Conservation (phyloP, 2,888 invertebrate genomes). For the Polydrusus tereticollis region DNA sequence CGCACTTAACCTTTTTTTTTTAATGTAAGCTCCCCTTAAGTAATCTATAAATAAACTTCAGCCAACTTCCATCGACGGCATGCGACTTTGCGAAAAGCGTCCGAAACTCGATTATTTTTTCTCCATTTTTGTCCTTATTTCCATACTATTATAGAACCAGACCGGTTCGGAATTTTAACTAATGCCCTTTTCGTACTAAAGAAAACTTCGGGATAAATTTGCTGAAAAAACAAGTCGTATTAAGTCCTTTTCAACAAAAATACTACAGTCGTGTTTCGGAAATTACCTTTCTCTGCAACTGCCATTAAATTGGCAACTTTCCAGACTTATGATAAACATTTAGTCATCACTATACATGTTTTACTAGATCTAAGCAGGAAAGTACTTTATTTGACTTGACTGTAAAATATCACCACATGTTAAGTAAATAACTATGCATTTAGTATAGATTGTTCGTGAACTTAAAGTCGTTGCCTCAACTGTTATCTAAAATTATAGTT, state of each 20-base stretch:
- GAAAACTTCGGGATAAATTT: conserved; percentile 20
- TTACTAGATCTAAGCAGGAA: no score
- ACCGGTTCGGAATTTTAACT: conserved; percentile 40
- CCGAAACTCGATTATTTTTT: conserved; percentile 39
- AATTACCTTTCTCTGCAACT: no score
- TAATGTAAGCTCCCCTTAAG: background rate
- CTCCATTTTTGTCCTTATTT: conserved; percentile 37
- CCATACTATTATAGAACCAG: conserved; percentile 42
- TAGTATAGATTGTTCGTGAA: no score
- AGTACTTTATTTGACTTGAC: no score
- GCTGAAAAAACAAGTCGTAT: background rate
- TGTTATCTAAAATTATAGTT: background rate
- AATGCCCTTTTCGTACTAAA: conserved; percentile 27
- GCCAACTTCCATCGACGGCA: background rate
- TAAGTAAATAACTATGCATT: no score
- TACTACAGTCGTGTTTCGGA: no score
- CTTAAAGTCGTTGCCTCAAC: no score
- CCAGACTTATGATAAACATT: no score
- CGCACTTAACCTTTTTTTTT: background rate
- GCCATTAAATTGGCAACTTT: no score
- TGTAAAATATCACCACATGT: no score
- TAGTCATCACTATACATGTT: no score
- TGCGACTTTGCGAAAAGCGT: conserved; percentile 3
- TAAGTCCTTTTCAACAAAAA: no score
- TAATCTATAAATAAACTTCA: background rate